Percentiles rank a stretch among this genome's conserved stretches.
These are phyloP conservation scores for Myotis brandtii DNA, from an alignment of 2,113 vertebrate genomes.

Conservation along the genomic window DNA sequence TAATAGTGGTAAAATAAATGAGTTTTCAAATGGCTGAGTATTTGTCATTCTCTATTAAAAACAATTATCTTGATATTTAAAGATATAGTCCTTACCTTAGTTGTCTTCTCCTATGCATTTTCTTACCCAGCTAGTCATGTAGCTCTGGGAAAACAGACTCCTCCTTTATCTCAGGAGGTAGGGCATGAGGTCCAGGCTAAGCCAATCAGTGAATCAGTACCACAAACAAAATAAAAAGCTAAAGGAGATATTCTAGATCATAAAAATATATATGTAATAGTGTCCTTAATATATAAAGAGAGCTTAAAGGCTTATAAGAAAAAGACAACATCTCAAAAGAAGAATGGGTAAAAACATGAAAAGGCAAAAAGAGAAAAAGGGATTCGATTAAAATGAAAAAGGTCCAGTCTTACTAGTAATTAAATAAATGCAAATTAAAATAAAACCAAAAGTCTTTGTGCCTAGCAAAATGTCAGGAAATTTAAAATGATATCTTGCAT, in stretches of 20 bases:
- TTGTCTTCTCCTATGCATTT: neutral
- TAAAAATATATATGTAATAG: neutral
- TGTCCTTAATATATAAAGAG: neutral
- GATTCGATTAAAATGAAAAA: conserved; percentile 50
- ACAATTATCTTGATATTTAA: neutral
- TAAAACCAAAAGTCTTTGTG: neutral
- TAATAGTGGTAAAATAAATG: neutral
- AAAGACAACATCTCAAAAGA: conserved; percentile 34
- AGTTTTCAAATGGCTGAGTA: neutral
- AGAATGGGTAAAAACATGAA: neutral
- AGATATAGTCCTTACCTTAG: neutral
- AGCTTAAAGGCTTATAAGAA: neutral
- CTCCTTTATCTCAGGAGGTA: neutral
- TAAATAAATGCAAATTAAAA: conserved; percentile 29
- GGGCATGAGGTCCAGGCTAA: neutral
- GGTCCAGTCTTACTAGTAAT: neutral
- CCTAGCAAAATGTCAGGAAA: neutral
- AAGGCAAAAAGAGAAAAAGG: neutral
- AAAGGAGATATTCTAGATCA: conserved; percentile 7
- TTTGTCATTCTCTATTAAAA: neutral
- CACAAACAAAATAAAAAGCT: conserved; percentile 13
- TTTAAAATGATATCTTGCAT: neutral
- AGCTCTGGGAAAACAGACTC: neutral
- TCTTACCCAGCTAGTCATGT: neutral
- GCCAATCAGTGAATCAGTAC: neutral